Conservation (phyloP, 2,888 invertebrate genomes). For the Leptodirus hochenwartii region DNA sequence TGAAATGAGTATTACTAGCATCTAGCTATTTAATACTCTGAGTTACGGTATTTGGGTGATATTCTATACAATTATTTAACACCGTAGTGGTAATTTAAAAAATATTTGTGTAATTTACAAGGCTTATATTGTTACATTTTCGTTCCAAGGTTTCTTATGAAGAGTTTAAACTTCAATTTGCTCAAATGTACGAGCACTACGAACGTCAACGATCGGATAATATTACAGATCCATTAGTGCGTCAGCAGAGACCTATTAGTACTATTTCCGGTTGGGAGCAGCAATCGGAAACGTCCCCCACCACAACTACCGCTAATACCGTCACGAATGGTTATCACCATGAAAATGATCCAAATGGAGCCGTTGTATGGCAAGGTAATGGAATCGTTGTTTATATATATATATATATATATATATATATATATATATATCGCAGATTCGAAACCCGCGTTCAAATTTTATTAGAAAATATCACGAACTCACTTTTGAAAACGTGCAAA, state of each 20-base stretch:
- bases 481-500: too few species aligned
- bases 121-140: slow-evolving; percentile 10
- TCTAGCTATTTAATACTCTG: too few species aligned
- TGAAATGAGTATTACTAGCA: too few species aligned
- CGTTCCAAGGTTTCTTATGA: slow-evolving; percentile 96
- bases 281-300: background rate
- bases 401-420: too few species aligned
- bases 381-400: too few species aligned
- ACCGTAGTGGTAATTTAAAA: too few species aligned
- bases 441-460: too few species aligned
- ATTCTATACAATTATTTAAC: too few species aligned
- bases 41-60: too few species aligned
- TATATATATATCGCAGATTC: too few species aligned
- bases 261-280: slow-evolving; percentile 93
- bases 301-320: slow-evolving; percentile 17
- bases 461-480: too few species aligned
- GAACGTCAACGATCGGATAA: slow-evolving; percentile 87
- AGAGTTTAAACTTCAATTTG: slow-evolving; percentile 93
- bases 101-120: background rate
- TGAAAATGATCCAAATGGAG: slow-evolving; percentile 22
- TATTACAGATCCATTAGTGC: slow-evolving; percentile 84
- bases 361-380: slow-evolving; percentile 13
- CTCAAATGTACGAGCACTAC: slow-evolving; percentile 94
- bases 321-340: slow-evolving; percentile 23
- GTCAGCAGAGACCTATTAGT: slow-evolving; percentile 85